phyloP scores from a whole-genome alignment of 2,888 invertebrate genomes.

The Lasioglossum figueresi region DNA sequence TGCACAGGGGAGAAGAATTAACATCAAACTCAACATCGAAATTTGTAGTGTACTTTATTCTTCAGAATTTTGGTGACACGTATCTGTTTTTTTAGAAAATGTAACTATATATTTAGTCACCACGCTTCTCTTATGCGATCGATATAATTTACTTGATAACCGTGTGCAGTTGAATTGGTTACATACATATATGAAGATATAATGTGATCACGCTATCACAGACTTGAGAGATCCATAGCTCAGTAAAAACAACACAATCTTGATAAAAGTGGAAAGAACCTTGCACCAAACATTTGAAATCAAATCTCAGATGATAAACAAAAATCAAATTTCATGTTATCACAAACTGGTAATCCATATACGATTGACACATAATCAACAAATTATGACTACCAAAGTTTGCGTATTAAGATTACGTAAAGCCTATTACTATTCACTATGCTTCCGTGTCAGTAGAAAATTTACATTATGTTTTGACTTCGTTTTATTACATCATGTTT shows the following conservation, averaged over 20 bases:
- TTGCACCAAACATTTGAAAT: not conserved
- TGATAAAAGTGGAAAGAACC: not conserved
- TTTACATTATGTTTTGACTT: not conserved
- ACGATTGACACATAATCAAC: not conserved
- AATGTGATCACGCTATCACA: not conserved
- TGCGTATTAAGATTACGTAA: not conserved
- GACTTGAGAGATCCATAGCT: not conserved
- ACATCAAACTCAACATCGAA: conserved; percentile 17
- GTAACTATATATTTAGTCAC: conserved; percentile 36
- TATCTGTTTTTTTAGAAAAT: conserved; percentile 35
- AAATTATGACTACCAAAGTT: conserved; percentile 4
- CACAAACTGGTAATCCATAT: not conserved
- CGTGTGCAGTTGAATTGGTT: conserved; percentile 10
- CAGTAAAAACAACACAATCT: not conserved
- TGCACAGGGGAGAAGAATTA: conserved; percentile 23
- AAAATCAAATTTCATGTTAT: not conserved
- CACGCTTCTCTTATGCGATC: conserved; percentile 32
- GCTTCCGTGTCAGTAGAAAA: not conserved
- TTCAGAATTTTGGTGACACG: conserved; percentile 23
- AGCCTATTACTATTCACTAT: not conserved
- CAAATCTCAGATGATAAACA: not conserved
- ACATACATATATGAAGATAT: conserved; percentile 1
- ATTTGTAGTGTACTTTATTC: conserved; percentile 44
- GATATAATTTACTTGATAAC: conserved; percentile 33
- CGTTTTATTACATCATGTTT: conserved; percentile 5